phyloP scores from a whole-genome alignment of 2,113 vertebrate genomes.

The Scalopus aquaticus region DNA sequence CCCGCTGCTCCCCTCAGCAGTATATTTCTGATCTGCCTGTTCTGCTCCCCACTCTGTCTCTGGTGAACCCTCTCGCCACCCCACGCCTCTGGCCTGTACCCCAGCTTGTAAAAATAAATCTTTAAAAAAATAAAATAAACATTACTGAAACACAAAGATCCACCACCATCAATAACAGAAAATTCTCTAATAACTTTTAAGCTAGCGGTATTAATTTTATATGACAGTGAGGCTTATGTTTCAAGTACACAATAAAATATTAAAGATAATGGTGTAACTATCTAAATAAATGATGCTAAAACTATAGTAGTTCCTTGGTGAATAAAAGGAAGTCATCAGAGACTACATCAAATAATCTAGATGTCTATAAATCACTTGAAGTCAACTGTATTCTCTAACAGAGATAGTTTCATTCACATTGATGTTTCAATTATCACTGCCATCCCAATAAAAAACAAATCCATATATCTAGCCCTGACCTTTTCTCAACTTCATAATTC shows the following conservation, averaged over 20 bases:
- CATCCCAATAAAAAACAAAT: conserved; percentile 19
- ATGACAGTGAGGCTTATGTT: conserved; percentile 46
- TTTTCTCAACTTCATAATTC: conserved; percentile 16
- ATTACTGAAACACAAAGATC: conserved; percentile 51
- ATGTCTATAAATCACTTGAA: conserved; percentile 32
- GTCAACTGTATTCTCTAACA: conserved; percentile 14
- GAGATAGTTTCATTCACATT: conserved; percentile 17
- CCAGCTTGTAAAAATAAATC: too few species aligned
- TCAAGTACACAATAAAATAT: conserved; percentile 68
- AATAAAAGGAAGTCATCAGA: conserved; percentile 34
- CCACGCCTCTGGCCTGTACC: too few species aligned
- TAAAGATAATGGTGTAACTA: conserved; percentile 58
- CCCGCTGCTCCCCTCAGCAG: too few species aligned
- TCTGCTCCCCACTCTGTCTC: too few species aligned
- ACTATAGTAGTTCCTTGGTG: conserved; percentile 20
- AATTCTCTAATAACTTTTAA: conserved; percentile 45
- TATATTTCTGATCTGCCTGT: too few species aligned
- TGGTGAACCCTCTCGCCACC: too few species aligned
- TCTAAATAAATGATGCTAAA: conserved; percentile 60
- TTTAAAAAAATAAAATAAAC: too few species aligned
- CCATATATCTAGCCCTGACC: not conserved
- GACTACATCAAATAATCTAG: conserved; percentile 10
- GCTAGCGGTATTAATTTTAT: conserved; percentile 62
- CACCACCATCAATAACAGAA: conserved; percentile 24
- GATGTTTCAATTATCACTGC: conserved; percentile 31